These are phyloP conservation scores for Antennarius maculatus DNA, from an alignment of 2,797 vertebrate genomes.

Conservation along the genomic window DNA sequence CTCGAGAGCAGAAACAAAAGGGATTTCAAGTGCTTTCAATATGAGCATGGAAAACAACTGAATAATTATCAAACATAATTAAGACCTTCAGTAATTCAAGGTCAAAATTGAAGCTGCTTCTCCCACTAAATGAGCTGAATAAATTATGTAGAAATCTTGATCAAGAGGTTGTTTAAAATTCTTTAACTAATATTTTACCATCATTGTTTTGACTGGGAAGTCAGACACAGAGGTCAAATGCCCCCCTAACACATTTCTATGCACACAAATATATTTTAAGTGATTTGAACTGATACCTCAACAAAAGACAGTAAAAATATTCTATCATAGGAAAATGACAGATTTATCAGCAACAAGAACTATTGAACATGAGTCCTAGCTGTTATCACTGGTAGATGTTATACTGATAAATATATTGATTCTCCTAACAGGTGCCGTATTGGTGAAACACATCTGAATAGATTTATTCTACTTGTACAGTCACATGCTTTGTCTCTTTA, in stretches of 20 bases:
- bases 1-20: neutral
- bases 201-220: slow-evolving; percentile 13
- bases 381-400: neutral
- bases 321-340: neutral
- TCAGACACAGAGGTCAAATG: neutral
- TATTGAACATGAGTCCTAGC: neutral
- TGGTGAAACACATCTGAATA: neutral
- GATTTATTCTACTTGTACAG: slow-evolving; percentile 1
- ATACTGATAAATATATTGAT: neutral
- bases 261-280: neutral
- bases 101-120: slow-evolving; percentile 42
- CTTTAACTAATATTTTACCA: slow-evolving; percentile 39
- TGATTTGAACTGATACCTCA: neutral
- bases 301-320: neutral
- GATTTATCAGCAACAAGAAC: neutral
- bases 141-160: slow-evolving; percentile 53
- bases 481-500: slow-evolving; percentile 14
- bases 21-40: slow-evolving; percentile 3
- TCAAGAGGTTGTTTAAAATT: slow-evolving; percentile 50
- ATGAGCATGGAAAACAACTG: slow-evolving; percentile 22
- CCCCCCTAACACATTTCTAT: slow-evolving; percentile 2
- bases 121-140: slow-evolving; percentile 45
- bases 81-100: slow-evolving; percentile 38
- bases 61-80: slow-evolving; percentile 58
- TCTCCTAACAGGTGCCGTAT: slow-evolving; percentile 4